Evolutionary conservation across 1,140 invertebrate genomes (phyloP).

Genomic region (Phortica variegata): DNA sequence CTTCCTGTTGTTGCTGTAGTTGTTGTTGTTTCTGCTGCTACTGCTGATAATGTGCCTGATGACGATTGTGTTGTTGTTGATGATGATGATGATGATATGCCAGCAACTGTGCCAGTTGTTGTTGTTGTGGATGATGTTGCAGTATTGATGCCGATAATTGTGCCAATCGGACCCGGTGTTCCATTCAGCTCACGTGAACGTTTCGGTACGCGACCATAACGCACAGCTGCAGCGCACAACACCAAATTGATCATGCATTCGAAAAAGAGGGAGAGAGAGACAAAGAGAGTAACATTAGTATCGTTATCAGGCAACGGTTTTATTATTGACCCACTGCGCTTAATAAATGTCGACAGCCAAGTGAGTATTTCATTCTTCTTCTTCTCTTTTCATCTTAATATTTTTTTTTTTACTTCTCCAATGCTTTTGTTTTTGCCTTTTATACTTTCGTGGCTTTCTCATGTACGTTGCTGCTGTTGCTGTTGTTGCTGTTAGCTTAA

Average conservation of each 20-base stretch:
- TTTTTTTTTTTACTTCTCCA: conserved; percentile 5
- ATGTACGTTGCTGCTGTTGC: conserved; percentile 24
- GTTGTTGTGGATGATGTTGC: not conserved
- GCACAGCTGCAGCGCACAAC: conserved; percentile 86
- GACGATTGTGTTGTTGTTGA: conserved; percentile 23
- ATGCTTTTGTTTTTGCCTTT: conserved; percentile 29
- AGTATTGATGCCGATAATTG: too few relatives aligned
- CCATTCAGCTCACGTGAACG: conserved; percentile 78
- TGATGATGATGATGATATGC: conserved; percentile 29
- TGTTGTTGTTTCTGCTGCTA: conserved; percentile 36
- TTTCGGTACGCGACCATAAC: conserved; percentile 94
- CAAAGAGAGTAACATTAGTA: conserved; percentile 13
- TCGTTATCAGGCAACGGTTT: conserved; percentile 29
- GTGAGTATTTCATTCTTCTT: conserved; percentile 36
- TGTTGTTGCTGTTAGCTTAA: conserved; percentile 26
- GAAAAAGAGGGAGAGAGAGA: conserved; percentile 10
- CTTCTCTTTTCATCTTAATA: conserved; percentile 14
- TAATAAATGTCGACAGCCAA: conserved; percentile 45
- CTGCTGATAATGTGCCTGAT: conserved; percentile 27
- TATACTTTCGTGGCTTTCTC: conserved; percentile 30
- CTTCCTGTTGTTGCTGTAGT: conserved; percentile 8
- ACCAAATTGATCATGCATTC: too few relatives aligned
- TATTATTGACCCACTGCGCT: conserved; percentile 53
- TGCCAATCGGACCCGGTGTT: conserved; percentile 5
- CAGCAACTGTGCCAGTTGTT: conserved; percentile 27